These are phyloP conservation scores for Calycopis cecrops DNA, from an alignment of 1,140 invertebrate genomes.

Conservation along the genomic window DNA sequence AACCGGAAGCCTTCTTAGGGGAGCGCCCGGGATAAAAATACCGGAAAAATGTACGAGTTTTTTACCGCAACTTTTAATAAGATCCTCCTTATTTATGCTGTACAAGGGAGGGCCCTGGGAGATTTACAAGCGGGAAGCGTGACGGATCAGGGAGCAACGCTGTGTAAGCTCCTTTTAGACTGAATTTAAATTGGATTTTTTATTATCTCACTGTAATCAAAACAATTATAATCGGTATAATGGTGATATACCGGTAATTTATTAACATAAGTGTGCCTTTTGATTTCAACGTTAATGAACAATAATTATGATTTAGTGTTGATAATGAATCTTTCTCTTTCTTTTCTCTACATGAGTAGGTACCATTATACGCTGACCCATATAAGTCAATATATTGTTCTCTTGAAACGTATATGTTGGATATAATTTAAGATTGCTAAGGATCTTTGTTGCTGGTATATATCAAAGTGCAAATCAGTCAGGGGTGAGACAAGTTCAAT, in stretches of 20 bases:
- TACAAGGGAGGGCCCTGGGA: constrained; percentile 42
- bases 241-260: not conserved
- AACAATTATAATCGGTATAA: constrained; percentile 3
- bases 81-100: constrained; percentile 70
- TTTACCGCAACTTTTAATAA: constrained; percentile 71
- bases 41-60: constrained; percentile 57
- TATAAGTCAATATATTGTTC: not conserved
- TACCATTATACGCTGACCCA: not conserved
- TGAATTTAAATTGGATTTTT: constrained; percentile 45
- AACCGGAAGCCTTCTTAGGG: constrained; percentile 63
- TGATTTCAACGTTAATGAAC: not conserved
- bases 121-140: constrained; percentile 65
- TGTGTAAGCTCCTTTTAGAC: constrained; percentile 14
- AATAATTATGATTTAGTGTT: too few species aligned
- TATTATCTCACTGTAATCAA: constrained; percentile 25
- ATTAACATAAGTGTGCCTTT: not conserved
- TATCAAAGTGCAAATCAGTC: constrained; percentile 50
- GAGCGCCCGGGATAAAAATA: constrained; percentile 62
- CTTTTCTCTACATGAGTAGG: not conserved
- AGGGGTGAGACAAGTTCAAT: constrained; percentile 47
- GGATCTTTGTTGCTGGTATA: constrained; percentile 31
- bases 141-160: constrained; percentile 49
- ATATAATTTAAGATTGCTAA: not conserved
- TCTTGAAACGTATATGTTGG: not conserved
- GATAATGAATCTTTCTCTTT: too few species aligned